Conservation (phyloP, 2,797 vertebrate genomes). For the Todus mexicanus region DNA sequence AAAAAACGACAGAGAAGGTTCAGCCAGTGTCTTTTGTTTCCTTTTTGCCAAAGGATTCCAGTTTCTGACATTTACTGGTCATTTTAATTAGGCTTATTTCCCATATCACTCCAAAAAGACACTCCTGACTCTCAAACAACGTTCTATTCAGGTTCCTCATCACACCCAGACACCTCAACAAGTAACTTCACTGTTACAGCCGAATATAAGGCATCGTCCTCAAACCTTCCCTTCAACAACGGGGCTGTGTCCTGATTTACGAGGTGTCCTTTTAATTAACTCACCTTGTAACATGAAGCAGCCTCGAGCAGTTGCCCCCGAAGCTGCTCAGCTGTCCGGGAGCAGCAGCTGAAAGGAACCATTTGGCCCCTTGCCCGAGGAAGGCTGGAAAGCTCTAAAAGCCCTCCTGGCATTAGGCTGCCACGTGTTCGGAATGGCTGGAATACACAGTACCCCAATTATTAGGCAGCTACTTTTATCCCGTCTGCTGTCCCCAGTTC, state of each 20-base stretch:
- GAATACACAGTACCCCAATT: constrained; percentile 37
- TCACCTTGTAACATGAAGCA: constrained; percentile 15
- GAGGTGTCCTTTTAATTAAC: not conserved
- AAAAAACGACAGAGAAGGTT: not conserved
- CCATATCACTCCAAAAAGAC: not conserved
- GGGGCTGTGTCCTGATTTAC: not conserved
- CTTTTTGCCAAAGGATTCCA: not conserved
- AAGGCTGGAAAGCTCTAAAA: constrained; percentile 38
- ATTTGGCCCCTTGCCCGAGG: not conserved
- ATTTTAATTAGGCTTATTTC: not conserved
- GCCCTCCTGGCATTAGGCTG: constrained; percentile 37
- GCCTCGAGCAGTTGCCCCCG: not conserved
- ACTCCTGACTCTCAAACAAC: not conserved
- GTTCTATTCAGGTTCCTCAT: not conserved
- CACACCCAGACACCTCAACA: not conserved
- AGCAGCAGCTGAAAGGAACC: constrained; percentile 18
- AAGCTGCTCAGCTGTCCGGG: constrained; percentile 19
- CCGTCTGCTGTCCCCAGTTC: not conserved
- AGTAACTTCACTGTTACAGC: not conserved
- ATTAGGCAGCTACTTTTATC: constrained; percentile 38
- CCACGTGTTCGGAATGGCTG: constrained; percentile 35
- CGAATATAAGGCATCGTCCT: not conserved
- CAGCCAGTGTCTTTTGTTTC: not conserved
- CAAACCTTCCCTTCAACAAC: not conserved
- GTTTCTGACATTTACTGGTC: not conserved